Base-by-base conservation (phyloP, 2,797 vertebrate genomes). In the Clarias laeviceps region DNA sequence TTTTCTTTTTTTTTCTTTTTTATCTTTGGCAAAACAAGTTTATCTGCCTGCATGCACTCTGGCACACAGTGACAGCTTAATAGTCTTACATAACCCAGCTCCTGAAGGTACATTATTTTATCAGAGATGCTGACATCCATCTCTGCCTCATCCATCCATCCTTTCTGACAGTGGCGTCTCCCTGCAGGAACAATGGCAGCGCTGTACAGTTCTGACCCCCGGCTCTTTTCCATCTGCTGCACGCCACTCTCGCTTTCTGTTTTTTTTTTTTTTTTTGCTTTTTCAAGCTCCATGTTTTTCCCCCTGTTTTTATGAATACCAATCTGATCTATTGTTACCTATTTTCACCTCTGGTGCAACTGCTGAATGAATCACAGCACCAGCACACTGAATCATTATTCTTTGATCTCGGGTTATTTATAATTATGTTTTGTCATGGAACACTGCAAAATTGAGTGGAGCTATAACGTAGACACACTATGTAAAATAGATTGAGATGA, bases 1-100 rank as follows among this genome's bases (percentile, higher is more conserved):
- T 54, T 54, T 50, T 50, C 5, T 8, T 12, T 92, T 4, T n/a
- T 32, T 93, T 92, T 88, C 91, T 92, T 94, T 93, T 93, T 91
- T 68, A 73, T 86, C 91, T 94, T 92, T 92, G 90, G 91, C 90
- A 93, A 91, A 94, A 94, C 93, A 95, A 94, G 93, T 92, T 92
- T 93, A 92, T 90, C 88, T 90, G 91, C 90, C 90, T 89, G 89
- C 66, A 84, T 87, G 91, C 88, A 88, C 90, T 88, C 90, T 93
- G 93, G 92, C 91, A 93, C 92, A 94, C 91, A 89, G 90, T 93
- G 94, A 94, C 94, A 94, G 92, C 93, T 94, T 95, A 95, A 95
- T 94, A 94, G 94, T 91, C 92, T 96, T 95, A 95, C 94, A 93
- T 95, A 95, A 96, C 93, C 90, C 87, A 86, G 94, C 59, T 90